A percentile compares a stretch with the other conserved stretches of the same genome.
phyloP scores from a whole-genome alignment of 2,888 invertebrate genomes.

The Synergus umbraculus region DNA sequence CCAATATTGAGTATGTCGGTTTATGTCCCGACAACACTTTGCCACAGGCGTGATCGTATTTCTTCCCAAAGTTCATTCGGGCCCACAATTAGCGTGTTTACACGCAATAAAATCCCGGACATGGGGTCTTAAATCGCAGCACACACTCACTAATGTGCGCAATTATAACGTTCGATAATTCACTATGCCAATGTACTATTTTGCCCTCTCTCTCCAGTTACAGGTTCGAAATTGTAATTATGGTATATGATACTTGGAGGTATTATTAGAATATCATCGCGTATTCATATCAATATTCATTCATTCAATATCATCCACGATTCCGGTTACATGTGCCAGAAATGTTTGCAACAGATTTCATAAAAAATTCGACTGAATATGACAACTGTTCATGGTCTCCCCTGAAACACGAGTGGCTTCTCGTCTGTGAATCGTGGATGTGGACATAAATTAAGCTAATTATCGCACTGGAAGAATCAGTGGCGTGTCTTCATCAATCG shows the following conservation, averaged over 20 bases:
- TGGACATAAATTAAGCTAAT: slow-evolving; percentile 49
- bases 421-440: neutral
- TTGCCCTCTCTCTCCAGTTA: neutral
- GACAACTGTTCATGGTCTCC: neutral
- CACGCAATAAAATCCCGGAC: slow-evolving; percentile 55
- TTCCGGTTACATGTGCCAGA: no score
- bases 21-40: slow-evolving; percentile 33
- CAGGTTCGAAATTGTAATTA: no score
- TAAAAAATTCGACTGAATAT: neutral
- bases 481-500: slow-evolving; percentile 40
- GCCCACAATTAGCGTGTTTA: slow-evolving; percentile 60
- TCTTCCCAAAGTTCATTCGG: slow-evolving; percentile 38
- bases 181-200: neutral
- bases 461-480: slow-evolving; percentile 50
- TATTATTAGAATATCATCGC: no score
- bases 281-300: no score
- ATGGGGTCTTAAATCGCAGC: slow-evolving; percentile 17
- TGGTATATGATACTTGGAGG: no score
- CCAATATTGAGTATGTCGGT: slow-evolving; percentile 31
- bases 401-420: neutral
- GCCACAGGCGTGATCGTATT: slow-evolving; percentile 37
- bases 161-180: slow-evolving; percentile 33
- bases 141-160: slow-evolving; percentile 31
- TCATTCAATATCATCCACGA: no score
- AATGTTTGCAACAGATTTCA: no score